Conservation (phyloP, 2,888 invertebrate genomes). For the Erebia aethiops region DNA sequence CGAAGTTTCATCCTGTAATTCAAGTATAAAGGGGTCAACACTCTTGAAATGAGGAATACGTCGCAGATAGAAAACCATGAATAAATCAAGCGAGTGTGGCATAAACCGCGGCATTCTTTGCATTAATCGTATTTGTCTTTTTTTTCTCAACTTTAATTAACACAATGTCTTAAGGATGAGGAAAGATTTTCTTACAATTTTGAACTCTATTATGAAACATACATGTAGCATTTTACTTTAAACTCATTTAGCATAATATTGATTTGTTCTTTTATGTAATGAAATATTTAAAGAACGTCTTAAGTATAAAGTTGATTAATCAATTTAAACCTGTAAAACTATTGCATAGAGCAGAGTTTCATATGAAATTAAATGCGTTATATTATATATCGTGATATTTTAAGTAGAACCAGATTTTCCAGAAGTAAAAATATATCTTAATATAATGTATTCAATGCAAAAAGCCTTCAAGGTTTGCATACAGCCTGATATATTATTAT, state of each 20-base stretch:
- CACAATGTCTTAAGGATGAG: conserved; percentile 21
- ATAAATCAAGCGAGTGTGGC: conserved; percentile 15
- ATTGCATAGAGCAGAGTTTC: conserved; percentile 1
- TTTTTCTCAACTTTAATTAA: conserved; percentile 21
- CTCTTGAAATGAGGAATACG: too few species aligned
- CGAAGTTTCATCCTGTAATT: too few species aligned
- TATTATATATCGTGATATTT: background rate
- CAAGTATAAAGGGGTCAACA: too few species aligned
- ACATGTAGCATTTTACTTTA: conserved; percentile 21
- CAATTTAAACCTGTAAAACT: background rate
- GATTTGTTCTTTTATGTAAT: conserved; percentile 25
- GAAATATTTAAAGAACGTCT: background rate
- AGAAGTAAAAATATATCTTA: conserved; percentile 38
- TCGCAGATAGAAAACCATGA: background rate
- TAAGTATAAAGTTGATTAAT: background rate
- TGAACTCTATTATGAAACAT: background rate
- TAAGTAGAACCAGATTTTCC: conserved; percentile 39
- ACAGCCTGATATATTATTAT: background rate
- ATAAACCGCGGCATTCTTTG: conserved; percentile 28
- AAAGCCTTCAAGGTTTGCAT: conserved; percentile 25
- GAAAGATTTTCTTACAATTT: background rate
- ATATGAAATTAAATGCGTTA: background rate
- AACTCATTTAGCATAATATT: conserved; percentile 15
- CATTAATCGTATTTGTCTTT: conserved; percentile 37
- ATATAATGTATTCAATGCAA: conserved; percentile 40